Evolutionary conservation across 2,113 vertebrate genomes (phyloP), one percentile per base, ranked within the genome.

Genomic region (Terrapene triunguis): DNA sequence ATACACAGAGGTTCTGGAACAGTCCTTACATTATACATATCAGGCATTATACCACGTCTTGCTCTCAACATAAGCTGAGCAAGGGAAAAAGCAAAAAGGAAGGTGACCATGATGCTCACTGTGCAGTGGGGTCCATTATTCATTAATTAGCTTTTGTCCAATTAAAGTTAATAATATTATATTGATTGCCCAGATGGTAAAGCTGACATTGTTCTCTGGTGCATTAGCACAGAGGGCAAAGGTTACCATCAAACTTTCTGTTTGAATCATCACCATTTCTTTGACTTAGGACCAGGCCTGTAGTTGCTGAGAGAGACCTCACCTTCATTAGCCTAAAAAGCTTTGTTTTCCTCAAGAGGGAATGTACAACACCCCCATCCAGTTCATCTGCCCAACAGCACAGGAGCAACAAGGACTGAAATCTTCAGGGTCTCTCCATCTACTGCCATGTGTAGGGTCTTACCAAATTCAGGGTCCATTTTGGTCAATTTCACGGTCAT

Each of bases 31-130:
- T 80, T 82, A 42, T 78, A 85, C 81, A 6, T 92, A 92, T 95
- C 79, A 54, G 78, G 87, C 22, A 72, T 78, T 78, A 27, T 78
- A 78, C 22, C 44, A 47, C 3, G 12, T 47, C 74, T 78, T 47
- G 44, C 22, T 78, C 24, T 47, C 25, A 44, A 74, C 24, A 25
- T 76, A 25, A 42, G 24, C 42, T 76, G 14, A 48, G 59, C 93
- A 88, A 95, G 93, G 89, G 95, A 95, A 97, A 95, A 94, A 94
- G 84, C 78, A 53, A 84, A 82, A 94, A 85, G 79, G 91, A 94
- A 90, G 44, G 48, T 95, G 90, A 53, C 72, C 57, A 55, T 85
- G 92, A 62, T 92, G 25, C 62, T 65, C 21, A 50, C 44, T 42
- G 44, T 80, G 79, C 19, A 27, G 87, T 90, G 53, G 38, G 1